Conservation (phyloP, 2,888 invertebrate species). For the Unio pictorum region DNA sequence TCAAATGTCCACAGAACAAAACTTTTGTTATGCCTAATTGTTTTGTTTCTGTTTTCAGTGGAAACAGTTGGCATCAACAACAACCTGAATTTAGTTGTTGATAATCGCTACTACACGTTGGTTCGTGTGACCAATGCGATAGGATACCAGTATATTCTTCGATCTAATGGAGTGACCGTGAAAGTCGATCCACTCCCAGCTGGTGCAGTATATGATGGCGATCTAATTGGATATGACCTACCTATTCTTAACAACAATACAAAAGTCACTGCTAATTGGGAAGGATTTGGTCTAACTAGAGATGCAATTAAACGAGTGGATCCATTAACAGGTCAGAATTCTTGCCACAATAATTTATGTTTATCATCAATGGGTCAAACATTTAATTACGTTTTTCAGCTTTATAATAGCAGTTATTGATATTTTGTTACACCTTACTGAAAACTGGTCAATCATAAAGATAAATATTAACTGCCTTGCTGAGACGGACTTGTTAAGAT, state of each 20-base stretch:
- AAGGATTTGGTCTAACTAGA: slow-evolving; percentile 50
- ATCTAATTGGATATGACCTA: slow-evolving; percentile 43
- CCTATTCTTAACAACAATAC: slow-evolving; percentile 32
- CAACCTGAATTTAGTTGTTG: slow-evolving; percentile 42
- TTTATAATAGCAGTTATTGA: too few species aligned
- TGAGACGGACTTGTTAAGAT: too few species aligned
- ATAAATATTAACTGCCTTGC: too few species aligned
- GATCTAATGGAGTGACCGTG: slow-evolving; percentile 54
- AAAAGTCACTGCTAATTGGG: slow-evolving; percentile 56
- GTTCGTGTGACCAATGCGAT: slow-evolving; percentile 49
- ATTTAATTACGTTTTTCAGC: too few species aligned
- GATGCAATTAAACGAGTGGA: slow-evolving; percentile 20
- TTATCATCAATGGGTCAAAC: too few species aligned
- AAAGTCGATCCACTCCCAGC: slow-evolving; percentile 53
- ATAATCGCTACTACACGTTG: slow-evolving; percentile 45
- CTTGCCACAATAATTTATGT: too few species aligned
- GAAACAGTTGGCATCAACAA: slow-evolving; percentile 43
- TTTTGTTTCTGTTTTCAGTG: slow-evolving; percentile 17
- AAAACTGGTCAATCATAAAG: too few species aligned
- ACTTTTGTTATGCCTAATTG: too few species aligned
- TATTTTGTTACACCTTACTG: too few species aligned
- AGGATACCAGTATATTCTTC: slow-evolving; percentile 39
- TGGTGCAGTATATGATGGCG: slow-evolving; percentile 51
- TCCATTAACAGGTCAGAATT: slow-evolving; percentile 25
- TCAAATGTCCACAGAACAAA: too few species aligned